Conservation (phyloP, 2,113 vertebrate genomes). For the Hyperopisus bebe region DNA sequence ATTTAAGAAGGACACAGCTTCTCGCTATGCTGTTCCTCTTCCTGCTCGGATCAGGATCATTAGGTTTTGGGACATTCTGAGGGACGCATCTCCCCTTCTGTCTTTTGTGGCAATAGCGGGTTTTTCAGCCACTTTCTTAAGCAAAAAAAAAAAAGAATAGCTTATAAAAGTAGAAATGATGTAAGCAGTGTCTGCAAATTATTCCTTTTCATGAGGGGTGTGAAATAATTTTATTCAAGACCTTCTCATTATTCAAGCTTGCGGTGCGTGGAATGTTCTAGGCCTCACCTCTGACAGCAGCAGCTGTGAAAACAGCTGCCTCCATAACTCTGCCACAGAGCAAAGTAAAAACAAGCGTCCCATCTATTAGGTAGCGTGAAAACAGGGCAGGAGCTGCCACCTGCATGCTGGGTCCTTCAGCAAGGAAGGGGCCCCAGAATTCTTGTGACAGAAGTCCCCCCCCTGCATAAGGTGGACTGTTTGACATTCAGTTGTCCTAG, state of each 20-base stretch:
- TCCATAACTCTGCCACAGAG: slow-evolving; percentile 43
- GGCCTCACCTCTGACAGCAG: slow-evolving; percentile 38
- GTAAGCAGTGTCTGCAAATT: slow-evolving; percentile 7
- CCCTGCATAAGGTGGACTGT: background rate
- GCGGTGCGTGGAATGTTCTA: slow-evolving; percentile 34
- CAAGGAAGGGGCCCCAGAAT: background rate
- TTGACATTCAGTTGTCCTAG: background rate
- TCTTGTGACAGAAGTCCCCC: background rate
- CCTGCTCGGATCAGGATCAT: background rate
- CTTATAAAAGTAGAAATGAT: slow-evolving; percentile 6
- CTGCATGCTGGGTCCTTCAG: background rate
- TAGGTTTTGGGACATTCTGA: background rate
- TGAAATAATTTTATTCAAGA: slow-evolving; percentile 33
- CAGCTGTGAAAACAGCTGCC: slow-evolving; percentile 64
- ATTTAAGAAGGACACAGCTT: background rate
- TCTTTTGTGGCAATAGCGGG: background rate
- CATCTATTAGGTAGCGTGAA: slow-evolving; percentile 41
- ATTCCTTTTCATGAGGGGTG: slow-evolving; percentile 25
- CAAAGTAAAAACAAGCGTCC: slow-evolving; percentile 39
- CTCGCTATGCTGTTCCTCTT: background rate
- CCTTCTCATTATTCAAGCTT: slow-evolving; percentile 33
- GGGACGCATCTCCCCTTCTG: background rate
- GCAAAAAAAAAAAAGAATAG: background rate
- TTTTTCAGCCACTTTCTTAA: background rate
- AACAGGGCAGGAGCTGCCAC: slow-evolving; percentile 4